Evolutionary conservation across 2,888 invertebrate species (phyloP).

Genomic region (Eupithecia subfuscata): DNA sequence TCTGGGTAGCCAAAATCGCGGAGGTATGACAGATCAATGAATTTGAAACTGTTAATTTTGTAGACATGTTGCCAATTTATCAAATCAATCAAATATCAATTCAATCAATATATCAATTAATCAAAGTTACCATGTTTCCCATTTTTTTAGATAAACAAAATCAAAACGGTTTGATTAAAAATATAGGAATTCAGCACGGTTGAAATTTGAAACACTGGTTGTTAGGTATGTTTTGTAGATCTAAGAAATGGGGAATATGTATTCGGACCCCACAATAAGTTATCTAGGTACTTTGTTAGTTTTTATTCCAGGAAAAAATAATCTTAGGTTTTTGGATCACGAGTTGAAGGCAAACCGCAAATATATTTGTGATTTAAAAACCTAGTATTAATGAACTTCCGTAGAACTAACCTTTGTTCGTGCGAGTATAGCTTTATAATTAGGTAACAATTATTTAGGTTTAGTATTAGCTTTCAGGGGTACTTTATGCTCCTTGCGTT

Average conservation of each 20-base stretch:
- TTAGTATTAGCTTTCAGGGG: conserved; percentile 54
- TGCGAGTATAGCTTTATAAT: background rate
- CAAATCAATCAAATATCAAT: too few relatives aligned
- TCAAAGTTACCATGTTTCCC: background rate
- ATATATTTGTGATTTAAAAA: conserved; percentile 1
- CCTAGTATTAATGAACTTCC: conserved; percentile 17
- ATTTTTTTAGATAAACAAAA: conserved; percentile 14
- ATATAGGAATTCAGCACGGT: background rate
- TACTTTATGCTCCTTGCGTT: conserved; percentile 58
- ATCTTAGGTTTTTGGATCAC: background rate
- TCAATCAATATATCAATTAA: too few relatives aligned
- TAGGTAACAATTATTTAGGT: conserved; percentile 6
- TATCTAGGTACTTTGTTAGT: background rate
- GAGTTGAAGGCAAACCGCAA: background rate
- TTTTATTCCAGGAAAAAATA: background rate
- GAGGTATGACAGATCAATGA: too few relatives aligned
- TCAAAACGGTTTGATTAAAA: background rate
- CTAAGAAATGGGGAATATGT: conserved; percentile 6
- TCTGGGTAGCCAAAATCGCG: too few relatives aligned
- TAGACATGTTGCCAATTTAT: too few relatives aligned
- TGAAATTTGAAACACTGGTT: background rate
- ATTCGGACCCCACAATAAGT: background rate
- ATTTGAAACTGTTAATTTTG: too few relatives aligned
- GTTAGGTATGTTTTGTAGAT: conserved; percentile 1
- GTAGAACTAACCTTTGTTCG: conserved; percentile 27